Evolutionary conservation across 2,888 invertebrate species (phyloP).

Genomic region (Camptogramma bilineatum): DNA sequence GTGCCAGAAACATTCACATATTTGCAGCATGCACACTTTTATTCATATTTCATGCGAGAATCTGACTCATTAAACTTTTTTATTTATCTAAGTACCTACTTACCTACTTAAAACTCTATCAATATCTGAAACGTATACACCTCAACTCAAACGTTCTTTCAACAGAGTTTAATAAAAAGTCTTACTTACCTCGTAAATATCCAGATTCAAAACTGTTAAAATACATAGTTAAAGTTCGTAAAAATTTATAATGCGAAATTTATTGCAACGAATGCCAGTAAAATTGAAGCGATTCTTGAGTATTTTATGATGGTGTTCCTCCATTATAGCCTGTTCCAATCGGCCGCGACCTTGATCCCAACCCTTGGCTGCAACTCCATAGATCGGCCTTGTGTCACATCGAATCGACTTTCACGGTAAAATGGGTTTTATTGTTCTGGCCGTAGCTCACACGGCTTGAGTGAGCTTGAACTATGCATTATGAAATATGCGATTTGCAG

Average conservation of each 20-base stretch:
- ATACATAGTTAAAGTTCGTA: conserved; percentile 1
- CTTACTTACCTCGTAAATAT: neutral
- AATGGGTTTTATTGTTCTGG: conserved; percentile 7
- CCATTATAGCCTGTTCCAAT: conserved; percentile 27
- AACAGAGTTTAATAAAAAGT: too few relatives aligned
- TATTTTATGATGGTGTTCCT: conserved; percentile 33
- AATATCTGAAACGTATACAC: too few relatives aligned
- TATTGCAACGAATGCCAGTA: conserved; percentile 4
- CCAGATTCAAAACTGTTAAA: neutral
- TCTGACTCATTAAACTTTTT: too few relatives aligned
- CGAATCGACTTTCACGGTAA: conserved; percentile 2
- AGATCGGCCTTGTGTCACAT: neutral
- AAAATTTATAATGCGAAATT: neutral
- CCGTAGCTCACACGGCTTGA: neutral
- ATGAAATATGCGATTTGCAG: too few relatives aligned
- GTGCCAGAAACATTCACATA: too few relatives aligned
- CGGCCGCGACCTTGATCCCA: conserved; percentile 34
- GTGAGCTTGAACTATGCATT: neutral
- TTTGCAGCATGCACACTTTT: neutral
- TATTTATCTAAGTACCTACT: too few relatives aligned
- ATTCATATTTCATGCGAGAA: neutral
- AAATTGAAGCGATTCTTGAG: conserved; percentile 7
- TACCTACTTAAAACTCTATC: too few relatives aligned
- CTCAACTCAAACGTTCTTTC: too few relatives aligned
- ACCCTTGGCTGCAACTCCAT: neutral